Percentiles rank a stretch among this genome's conserved stretches.
Conservation (phyloP, 2,113 vertebrate genomes). For the Anarrhichthys ocellatus region DNA sequence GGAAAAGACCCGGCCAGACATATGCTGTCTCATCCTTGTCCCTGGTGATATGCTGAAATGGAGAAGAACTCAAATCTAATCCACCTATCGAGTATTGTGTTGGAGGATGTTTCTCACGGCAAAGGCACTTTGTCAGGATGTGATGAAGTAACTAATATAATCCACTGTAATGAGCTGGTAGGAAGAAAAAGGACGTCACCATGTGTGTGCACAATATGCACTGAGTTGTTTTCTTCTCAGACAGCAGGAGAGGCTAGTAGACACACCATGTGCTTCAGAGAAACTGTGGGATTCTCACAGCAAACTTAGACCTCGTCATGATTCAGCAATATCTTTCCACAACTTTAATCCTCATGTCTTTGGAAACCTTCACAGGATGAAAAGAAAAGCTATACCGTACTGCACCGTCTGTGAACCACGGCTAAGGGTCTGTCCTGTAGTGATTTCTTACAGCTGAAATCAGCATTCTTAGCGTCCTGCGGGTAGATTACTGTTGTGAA, state of each 20-base stretch:
- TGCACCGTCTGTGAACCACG: conserved; percentile 10
- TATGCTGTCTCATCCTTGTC: conserved; percentile 66
- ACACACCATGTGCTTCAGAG: conserved; percentile 42
- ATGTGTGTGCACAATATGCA: conserved; percentile 30
- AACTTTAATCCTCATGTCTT: conserved; percentile 2
- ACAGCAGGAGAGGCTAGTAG: conserved; percentile 6
- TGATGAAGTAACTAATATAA: conserved; percentile 26
- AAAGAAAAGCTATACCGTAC: not conserved
- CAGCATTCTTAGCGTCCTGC: conserved; percentile 46
- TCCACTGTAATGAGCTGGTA: not conserved
- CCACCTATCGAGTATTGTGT: conserved; percentile 32
- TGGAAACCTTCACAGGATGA: conserved; percentile 12
- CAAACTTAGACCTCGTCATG: conserved; percentile 23
- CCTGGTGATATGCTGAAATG: conserved; percentile 41
- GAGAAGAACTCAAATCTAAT: conserved; percentile 33
- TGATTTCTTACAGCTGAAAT: conserved; percentile 60
- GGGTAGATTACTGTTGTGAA: conserved; percentile 55
- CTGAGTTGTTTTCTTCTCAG: conserved; percentile 39
- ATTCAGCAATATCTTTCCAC: conserved; percentile 36
- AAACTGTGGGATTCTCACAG: conserved; percentile 39
- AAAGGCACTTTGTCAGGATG: conserved; percentile 25
- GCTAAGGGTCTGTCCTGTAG: conserved; percentile 34
- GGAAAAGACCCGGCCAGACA: conserved; percentile 53
- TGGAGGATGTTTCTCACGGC: conserved; percentile 13
- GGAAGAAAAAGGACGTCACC: not conserved